These are phyloP conservation scores for Cyclopterus lumpus DNA, from an alignment of 2,797 vertebrate genomes.

Conservation along the genomic window DNA sequence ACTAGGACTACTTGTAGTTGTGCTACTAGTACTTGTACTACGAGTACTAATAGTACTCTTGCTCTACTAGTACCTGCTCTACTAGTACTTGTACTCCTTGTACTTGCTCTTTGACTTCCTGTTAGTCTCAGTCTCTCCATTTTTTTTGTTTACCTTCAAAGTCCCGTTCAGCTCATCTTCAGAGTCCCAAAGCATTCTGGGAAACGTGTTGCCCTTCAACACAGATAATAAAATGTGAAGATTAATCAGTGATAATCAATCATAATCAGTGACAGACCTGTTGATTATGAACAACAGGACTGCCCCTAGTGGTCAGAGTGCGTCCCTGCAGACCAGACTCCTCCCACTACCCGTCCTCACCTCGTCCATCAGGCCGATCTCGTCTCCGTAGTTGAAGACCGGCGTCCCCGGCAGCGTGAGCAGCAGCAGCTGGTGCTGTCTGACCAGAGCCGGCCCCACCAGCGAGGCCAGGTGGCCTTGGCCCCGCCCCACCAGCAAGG, in stretches of 20 bases:
- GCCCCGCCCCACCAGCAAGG: conserved; percentile 70
- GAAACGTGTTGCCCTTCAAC: conserved; percentile 63
- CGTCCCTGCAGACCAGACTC: no score
- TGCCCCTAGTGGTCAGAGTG: not conserved
- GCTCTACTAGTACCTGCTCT: not conserved
- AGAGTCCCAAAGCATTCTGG: conserved; percentile 78
- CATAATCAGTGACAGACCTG: not conserved
- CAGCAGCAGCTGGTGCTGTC: conserved; percentile 84
- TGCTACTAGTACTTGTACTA: not conserved
- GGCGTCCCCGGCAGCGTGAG: conserved; percentile 89
- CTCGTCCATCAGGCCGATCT: conserved; percentile 84
- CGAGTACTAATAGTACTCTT: not conserved
- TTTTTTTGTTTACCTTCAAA: conserved; percentile 65
- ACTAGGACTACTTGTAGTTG: not conserved
- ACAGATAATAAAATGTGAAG: conserved; percentile 7
- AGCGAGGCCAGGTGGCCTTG: conserved; percentile 80
- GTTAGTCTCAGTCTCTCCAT: not conserved
- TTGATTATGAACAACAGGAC: not conserved
- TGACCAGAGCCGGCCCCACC: conserved; percentile 60
- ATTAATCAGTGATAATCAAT: not conserved
- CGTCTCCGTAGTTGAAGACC: conserved; percentile 88
- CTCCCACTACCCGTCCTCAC: conserved; percentile 75
- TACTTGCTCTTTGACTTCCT: not conserved
- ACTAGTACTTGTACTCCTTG: not conserved
- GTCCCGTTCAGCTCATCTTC: conserved; percentile 63